These are phyloP conservation scores for Cottus gobio DNA, from an alignment of 2,113 vertebrate genomes.

Conservation along the genomic window DNA sequence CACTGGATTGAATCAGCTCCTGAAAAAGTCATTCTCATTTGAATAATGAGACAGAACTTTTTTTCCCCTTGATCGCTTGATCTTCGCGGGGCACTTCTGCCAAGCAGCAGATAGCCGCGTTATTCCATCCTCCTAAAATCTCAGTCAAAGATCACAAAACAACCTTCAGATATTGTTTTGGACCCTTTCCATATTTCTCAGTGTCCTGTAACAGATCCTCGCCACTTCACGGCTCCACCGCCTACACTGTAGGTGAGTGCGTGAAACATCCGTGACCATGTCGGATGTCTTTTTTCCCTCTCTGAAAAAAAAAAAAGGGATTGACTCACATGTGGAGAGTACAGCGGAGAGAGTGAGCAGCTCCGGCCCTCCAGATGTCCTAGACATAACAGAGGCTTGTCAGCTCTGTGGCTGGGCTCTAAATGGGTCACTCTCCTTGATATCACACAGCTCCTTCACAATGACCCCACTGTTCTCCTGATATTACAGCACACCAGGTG, in stretches of 20 bases:
- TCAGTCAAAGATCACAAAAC: constrained; percentile 52
- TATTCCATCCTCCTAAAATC: constrained; percentile 44
- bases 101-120: constrained; percentile 43
- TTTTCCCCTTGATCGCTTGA: constrained; percentile 52
- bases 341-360: constrained; percentile 40
- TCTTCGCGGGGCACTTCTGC: constrained; percentile 60
- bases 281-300: constrained; percentile 45
- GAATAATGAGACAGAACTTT: constrained; percentile 66
- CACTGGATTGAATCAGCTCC: constrained; percentile 42
- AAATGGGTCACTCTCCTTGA: constrained; percentile 81
- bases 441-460: constrained; percentile 80
- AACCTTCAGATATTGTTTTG: constrained; percentile 38
- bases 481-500: constrained; percentile 83
- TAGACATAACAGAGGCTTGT: constrained; percentile 79
- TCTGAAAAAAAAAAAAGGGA: constrained; percentile 37
- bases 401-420: constrained; percentile 71
- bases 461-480: constrained; percentile 81
- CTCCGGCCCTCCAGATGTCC: constrained; percentile 74
- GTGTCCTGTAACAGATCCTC: constrained; percentile 31
- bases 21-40: constrained; percentile 67
- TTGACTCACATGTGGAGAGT: constrained; percentile 36
- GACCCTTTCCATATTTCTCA: constrained; percentile 56
- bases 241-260: constrained; percentile 54
- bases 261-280: constrained; percentile 54
- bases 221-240: constrained; percentile 33